Conservation (phyloP, 2,888 invertebrate genomes). For the Sceliomorpha sp. region DNA sequence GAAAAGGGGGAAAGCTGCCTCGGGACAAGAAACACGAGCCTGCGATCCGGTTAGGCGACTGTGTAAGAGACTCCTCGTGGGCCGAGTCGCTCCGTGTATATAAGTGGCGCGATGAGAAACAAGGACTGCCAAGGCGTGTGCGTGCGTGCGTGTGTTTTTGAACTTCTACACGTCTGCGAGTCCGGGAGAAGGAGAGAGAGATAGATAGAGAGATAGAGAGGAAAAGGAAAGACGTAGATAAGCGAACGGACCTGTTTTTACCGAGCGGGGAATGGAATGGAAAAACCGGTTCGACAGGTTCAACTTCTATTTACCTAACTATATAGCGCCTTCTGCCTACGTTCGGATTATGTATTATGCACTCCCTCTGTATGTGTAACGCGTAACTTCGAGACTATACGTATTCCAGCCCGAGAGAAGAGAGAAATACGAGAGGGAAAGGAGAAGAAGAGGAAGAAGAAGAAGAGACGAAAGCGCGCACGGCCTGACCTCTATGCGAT, state of each 20-base stretch:
- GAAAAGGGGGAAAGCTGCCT: constrained; percentile 63
- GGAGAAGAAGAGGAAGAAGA: constrained; percentile 61
- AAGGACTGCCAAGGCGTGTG: no score
- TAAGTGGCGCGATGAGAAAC: constrained; percentile 46
- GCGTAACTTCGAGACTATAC: constrained; percentile 72
- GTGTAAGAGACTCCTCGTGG: constrained; percentile 46
- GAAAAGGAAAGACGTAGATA: constrained; percentile 17
- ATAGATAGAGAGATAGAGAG: constrained; percentile 11
- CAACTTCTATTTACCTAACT: constrained; percentile 72
- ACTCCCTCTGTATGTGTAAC: constrained; percentile 70
- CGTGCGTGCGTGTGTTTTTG: no score
- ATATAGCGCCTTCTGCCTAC: constrained; percentile 63
- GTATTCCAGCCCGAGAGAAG: constrained; percentile 62
- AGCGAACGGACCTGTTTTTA: constrained; percentile 49
- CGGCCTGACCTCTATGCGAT: constrained; percentile 65
- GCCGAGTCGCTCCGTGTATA: constrained; percentile 7
- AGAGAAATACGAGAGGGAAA: constrained; percentile 26
- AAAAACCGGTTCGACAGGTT: constrained; percentile 78
- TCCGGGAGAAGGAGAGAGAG: constrained; percentile 6
- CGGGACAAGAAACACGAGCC: constrained; percentile 59
- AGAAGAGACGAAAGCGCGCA: no score
- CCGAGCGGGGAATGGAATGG: constrained; percentile 23
- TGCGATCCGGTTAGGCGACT: constrained; percentile 43
- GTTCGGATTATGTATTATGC: constrained; percentile 67
- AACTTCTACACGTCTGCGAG: no score